Conservation (phyloP, 2,888 invertebrate species). For the Mylabris sibirica region DNA sequence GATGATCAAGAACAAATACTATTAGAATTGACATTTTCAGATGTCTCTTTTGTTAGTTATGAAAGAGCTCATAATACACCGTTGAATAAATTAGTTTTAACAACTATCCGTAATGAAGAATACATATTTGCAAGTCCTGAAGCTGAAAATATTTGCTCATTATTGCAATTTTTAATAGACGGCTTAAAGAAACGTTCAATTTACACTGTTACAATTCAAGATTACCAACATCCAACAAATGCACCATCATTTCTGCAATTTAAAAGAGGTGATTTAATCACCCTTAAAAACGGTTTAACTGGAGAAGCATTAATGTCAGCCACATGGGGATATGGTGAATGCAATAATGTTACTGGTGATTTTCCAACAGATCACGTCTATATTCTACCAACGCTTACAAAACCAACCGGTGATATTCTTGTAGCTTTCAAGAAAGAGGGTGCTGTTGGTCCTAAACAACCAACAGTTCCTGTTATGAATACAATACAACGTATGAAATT, state of each 20-base stretch:
- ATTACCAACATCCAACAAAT: constrained; percentile 65
- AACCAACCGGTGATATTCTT: constrained; percentile 75
- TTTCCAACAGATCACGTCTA: constrained; percentile 89
- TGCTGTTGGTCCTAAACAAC: constrained; percentile 60
- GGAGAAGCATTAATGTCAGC: constrained; percentile 79
- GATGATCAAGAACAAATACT: constrained; percentile 92
- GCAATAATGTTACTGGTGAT: constrained; percentile 76
- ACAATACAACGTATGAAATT: constrained; percentile 73
- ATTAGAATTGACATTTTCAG: constrained; percentile 85
- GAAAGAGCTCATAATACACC: constrained; percentile 64
- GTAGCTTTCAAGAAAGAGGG: constrained; percentile 71
- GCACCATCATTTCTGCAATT: constrained; percentile 68
- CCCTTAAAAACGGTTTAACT: constrained; percentile 75
- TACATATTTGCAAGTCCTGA: constrained; percentile 90
- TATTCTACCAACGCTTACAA: constrained; percentile 81
- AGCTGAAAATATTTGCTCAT: constrained; percentile 82
- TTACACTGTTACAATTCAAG: constrained; percentile 79
- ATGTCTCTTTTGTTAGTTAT: constrained; percentile 79
- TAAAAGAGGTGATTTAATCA: constrained; percentile 80
- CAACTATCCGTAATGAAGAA: constrained; percentile 87
- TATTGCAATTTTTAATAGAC: constrained; percentile 84
- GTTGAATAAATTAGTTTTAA: constrained; percentile 75
- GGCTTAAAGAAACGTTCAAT: constrained; percentile 86
- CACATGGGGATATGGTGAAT: constrained; percentile 77
- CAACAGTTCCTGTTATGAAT: constrained; percentile 59